Conservation (phyloP, 2,888 invertebrate species). For the Listrodromus nycthemerus region DNA sequence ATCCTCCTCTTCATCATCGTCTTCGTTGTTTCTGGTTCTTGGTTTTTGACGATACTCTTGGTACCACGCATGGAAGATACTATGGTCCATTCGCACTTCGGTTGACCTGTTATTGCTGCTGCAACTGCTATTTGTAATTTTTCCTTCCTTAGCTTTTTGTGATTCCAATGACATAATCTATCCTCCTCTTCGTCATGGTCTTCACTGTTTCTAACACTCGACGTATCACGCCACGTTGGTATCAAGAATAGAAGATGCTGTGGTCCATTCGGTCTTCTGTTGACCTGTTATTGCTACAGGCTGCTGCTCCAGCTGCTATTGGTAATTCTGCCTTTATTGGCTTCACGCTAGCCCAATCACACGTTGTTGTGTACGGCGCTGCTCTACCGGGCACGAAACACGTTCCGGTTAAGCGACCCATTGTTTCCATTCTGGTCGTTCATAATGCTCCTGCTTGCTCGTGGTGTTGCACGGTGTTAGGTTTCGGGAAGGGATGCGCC, state of each 20-base stretch:
- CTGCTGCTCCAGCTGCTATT: slow-evolving; percentile 31
- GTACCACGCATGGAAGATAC: background rate
- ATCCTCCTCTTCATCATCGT: background rate
- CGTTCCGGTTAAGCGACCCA: slow-evolving; percentile 50
- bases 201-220: too few relatives aligned
- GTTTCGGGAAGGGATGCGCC: slow-evolving; percentile 21
- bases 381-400: slow-evolving; percentile 49
- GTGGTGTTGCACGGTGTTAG: slow-evolving; percentile 18
- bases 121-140: slow-evolving; percentile 28
- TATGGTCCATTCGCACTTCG: background rate
- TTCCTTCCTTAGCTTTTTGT: slow-evolving; percentile 25
- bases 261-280: background rate
- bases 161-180: slow-evolving; percentile 55
- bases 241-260: background rate
- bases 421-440: slow-evolving; percentile 42
- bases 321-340: slow-evolving; percentile 14
- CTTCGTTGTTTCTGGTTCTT: slow-evolving; percentile 14
- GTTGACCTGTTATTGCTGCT: slow-evolving; percentile 23
- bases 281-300: slow-evolving; percentile 13
- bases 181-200: too few relatives aligned
- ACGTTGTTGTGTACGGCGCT: slow-evolving; percentile 33
- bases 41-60: background rate
- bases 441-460: slow-evolving; percentile 10
- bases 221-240: too few relatives aligned
- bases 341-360: slow-evolving; percentile 51